A percentile compares a stretch with the other conserved stretches of the same genome.
Conservation (phyloP, 1,140 invertebrate genomes). For the Archivesica marissinica region DNA sequence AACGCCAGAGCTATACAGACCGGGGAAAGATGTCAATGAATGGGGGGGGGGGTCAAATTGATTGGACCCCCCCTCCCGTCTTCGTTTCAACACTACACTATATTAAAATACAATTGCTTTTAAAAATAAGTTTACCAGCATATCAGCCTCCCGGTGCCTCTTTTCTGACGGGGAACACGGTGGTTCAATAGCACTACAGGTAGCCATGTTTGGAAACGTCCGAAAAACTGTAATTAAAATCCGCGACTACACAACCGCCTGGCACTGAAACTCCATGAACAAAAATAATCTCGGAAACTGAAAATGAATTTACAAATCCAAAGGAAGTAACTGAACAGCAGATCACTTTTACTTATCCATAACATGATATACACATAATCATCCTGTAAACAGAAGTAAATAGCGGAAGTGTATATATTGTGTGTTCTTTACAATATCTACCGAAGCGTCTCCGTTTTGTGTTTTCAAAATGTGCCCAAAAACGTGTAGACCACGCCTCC, state of each 20-base stretch:
- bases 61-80: too few species aligned
- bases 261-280: background rate
- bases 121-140: background rate
- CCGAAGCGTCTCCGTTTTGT: constrained; percentile 41
- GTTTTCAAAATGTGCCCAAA: constrained; percentile 64
- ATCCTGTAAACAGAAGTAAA: constrained; percentile 17
- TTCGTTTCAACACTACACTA: too few species aligned
- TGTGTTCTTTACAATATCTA: constrained; percentile 45
- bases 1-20: too few species aligned
- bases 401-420: constrained; percentile 21
- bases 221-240: constrained; percentile 20
- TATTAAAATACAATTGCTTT: too few species aligned
- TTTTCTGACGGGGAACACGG: constrained; percentile 32
- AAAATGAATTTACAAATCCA: background rate
- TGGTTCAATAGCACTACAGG: constrained; percentile 18
- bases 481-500: constrained; percentile 50
- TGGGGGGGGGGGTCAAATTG: too few species aligned
- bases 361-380: background rate
- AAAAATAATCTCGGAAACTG: background rate
- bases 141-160: constrained; percentile 5
- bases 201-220: constrained; percentile 40
- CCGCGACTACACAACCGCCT: background rate
- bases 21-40: too few species aligned
- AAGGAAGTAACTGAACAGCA: background rate
- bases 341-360: background rate